These are phyloP conservation scores for Calypte anna DNA, from an alignment of 2,113 vertebrate species.

Conservation along the genomic window DNA sequence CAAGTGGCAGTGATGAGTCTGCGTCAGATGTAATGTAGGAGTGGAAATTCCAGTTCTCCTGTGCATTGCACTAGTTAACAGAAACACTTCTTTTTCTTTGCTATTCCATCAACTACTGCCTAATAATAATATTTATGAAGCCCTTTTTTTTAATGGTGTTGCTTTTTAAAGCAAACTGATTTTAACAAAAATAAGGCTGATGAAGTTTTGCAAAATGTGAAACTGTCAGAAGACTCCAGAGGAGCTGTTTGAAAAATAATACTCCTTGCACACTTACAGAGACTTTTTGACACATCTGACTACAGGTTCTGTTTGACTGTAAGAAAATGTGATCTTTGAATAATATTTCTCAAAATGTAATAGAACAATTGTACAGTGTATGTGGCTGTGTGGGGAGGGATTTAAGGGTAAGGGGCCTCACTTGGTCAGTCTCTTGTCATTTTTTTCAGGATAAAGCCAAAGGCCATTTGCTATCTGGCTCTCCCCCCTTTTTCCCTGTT, in stretches of 20 bases:
- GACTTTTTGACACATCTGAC: constrained; percentile 31
- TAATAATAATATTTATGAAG: constrained; percentile 36
- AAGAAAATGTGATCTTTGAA: constrained; percentile 56
- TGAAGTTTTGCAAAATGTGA: background rate
- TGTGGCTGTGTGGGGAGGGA: constrained; percentile 40
- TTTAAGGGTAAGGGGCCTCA: constrained; percentile 55
- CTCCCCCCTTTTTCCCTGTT: constrained; percentile 44
- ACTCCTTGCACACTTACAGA: constrained; percentile 21
- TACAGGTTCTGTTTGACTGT: constrained; percentile 46
- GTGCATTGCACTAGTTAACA: constrained; percentile 61
- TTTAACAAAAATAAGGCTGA: background rate
- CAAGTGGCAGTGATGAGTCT: constrained; percentile 46
- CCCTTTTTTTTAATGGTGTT: constrained; percentile 14
- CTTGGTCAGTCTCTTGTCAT: constrained; percentile 75
- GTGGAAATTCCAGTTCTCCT: constrained; percentile 77
- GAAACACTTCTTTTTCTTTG: constrained; percentile 38
- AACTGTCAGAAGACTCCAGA: constrained; percentile 31
- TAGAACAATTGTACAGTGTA: constrained; percentile 44
- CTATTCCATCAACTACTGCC: constrained; percentile 34
- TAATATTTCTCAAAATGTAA: constrained; percentile 35
- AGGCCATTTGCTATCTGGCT: constrained; percentile 72
- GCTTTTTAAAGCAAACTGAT: constrained; percentile 38
- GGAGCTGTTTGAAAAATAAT: constrained; percentile 49
- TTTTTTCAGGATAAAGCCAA: constrained; percentile 79
- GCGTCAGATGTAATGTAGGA: constrained; percentile 77